Evolutionary conservation across 2,797 vertebrate genomes (phyloP), one percentile per base, ranked within the genome.

Genomic region (Spea hammondii): DNA sequence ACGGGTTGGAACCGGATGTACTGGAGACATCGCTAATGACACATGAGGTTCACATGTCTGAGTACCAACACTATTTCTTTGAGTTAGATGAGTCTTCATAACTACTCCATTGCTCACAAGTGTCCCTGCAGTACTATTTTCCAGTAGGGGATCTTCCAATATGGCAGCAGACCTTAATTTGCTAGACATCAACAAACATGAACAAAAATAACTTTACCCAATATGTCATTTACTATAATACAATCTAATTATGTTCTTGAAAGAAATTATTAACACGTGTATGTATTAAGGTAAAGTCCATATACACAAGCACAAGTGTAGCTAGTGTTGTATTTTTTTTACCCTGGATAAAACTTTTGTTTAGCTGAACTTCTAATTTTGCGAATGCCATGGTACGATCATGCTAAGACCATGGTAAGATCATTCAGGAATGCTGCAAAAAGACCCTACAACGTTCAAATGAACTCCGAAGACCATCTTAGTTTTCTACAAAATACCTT

Each of bases 41-140:
- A 72, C 0, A 0, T n/a, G 46, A 1, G n/a, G 6, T 67, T 87
- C 84, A 0, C 70, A 6, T 1, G 85, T 87, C 83, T 91, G 89
- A 0, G 78, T 88, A 62, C 86, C 85, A 76, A 87, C 82, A 4
- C 82, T 11, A 6, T 46, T 71, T 4, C 0, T 88, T 3, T 1
- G 1, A 0, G 71, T 50, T 5, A 60, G 45, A 32, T 12, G 13
- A 83, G 69, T 53, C 0, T 44, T 77, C 79, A 64, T 47, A 5
- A 70, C 79, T 0, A 2, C 51, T 4, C 10, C 74, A 45, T 62
- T 73, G 66, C 17, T 54, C 48, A 17, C 67, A 82, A n/a, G 48
- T 12, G 55, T 4, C 1, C 32, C 69, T 0, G 53, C 17, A 74
- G 76, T 65, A 12, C 65, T 84, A 49, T 69, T 17, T 49, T 83